These are phyloP conservation scores for Rhinoptilus africanus DNA, from an alignment of 2,113 vertebrate species.

Conservation along the genomic window DNA sequence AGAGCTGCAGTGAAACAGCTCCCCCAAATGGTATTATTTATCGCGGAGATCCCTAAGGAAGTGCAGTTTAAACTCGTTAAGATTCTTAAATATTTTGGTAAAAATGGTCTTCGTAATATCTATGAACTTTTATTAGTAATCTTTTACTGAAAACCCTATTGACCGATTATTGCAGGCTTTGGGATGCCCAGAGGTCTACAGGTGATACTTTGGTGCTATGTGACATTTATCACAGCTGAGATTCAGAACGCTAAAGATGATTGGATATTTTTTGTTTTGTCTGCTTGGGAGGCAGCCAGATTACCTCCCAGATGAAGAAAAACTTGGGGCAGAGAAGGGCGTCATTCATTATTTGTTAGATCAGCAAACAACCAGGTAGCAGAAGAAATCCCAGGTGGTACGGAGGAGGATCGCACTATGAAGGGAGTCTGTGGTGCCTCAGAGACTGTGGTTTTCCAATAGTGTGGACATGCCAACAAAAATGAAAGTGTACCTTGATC, in stretches of 20 bases:
- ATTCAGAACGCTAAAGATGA: not conserved
- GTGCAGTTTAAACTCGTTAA: not conserved
- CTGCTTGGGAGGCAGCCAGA: not conserved
- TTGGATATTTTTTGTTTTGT: not conserved
- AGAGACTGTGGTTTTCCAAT: not conserved
- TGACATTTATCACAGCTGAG: not conserved
- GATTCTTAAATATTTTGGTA: not conserved
- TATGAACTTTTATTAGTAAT: not conserved
- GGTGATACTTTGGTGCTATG: not conserved
- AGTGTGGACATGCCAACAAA: not conserved
- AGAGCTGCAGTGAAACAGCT: not conserved
- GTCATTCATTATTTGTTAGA: not conserved
- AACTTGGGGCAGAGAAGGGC: not conserved
- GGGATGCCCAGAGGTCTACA: not conserved
- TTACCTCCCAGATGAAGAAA: not conserved
- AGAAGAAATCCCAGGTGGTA: not conserved
- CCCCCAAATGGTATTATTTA: not conserved
- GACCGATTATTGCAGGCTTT: not conserved
- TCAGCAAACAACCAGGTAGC: fast-evolving
- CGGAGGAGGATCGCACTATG: not conserved
- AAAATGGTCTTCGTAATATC: not conserved
- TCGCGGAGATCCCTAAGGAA: fast-evolving
- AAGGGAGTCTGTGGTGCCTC: not conserved
- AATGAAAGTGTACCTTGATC: not conserved
- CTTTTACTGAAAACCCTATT: not conserved